These are phyloP conservation scores for Drosophila helvetica DNA, from an alignment of 2,888 invertebrate genomes.

Conservation along the genomic window DNA sequence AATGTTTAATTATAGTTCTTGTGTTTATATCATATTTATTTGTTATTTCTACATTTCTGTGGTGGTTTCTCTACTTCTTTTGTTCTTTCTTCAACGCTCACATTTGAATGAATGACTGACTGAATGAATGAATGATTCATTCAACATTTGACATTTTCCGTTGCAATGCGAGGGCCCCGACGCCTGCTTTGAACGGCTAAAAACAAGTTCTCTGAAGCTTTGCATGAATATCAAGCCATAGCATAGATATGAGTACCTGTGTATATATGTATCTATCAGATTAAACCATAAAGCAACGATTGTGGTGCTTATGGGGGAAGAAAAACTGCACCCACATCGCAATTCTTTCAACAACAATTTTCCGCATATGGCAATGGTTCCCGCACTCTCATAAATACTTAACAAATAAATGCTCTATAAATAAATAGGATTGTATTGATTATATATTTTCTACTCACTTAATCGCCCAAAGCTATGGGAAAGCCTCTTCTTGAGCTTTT, in stretches of 20 bases:
- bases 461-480: constrained; percentile 98
- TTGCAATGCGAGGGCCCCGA: background rate
- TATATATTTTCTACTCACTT: constrained; percentile 89
- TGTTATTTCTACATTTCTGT: background rate
- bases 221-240: background rate
- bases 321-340: constrained; percentile 36
- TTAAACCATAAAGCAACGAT: constrained; percentile 18
- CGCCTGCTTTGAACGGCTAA: background rate
- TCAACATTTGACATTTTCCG: background rate
- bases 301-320: constrained; percentile 2
- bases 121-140: background rate
- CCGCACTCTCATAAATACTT: background rate
- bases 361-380: background rate
- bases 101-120: background rate
- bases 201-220: background rate
- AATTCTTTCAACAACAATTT: too few species aligned
- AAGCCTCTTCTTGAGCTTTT: constrained; percentile 97
- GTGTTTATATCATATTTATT: too few species aligned
- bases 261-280: background rate
- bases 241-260: background rate
- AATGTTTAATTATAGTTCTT: background rate
- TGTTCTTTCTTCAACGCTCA: background rate
- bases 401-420: background rate
- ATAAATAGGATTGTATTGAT: too few species aligned
- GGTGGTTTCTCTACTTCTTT: background rate